Base-by-base conservation (phyloP, 2,888 invertebrate genomes). In the Standfussiana lucernea region DNA sequence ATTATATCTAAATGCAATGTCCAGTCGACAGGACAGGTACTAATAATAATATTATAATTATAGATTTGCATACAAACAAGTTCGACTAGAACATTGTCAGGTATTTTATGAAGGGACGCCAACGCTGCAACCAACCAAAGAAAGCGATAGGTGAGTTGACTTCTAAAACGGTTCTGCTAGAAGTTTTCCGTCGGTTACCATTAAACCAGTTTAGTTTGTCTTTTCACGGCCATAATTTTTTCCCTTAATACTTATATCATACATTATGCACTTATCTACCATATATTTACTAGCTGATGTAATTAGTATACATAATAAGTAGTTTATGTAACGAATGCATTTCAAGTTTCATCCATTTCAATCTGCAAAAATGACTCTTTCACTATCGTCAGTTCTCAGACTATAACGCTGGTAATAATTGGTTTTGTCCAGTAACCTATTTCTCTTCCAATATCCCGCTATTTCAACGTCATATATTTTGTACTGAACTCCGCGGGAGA, bases 1-100 rank as follows among this genome's bases (percentile, higher is more conserved):
- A 80, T 88, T 77, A 80, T 88, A 75, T 82, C 72, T 77, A 72
- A 77, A 83, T 56, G 72, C 66, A 78, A 78, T 80, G 69, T 76
- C 50, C 47, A 71, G 37, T 79, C 59, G 71, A 61, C 64, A 69
- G 66, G 72, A 72, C 73, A 62, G 73, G 47, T 68, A 73, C 53
- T 75, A 76, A 75, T 75, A 78, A 79, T 78, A 69, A 64, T 61
- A 11, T 21, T 45, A 50, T 53, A 42, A 40, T n/a, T 24, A 35
- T 71, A 65, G 21, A 71, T 87, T 76, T 76, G 64, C 68, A 77
- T 76, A 42, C 21, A 76, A 66, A 61, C 40, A 62, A 65, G 56
- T 86, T 40, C 35, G 62, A 47, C 42, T 28, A 32, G 35, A 50
- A 50, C 6, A 53, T 45, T 50, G 24, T 18, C 53, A n/a, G 50